Base-by-base conservation (phyloP, 2,797 vertebrate species). In the Schizothorax lantsangensis region DNA sequence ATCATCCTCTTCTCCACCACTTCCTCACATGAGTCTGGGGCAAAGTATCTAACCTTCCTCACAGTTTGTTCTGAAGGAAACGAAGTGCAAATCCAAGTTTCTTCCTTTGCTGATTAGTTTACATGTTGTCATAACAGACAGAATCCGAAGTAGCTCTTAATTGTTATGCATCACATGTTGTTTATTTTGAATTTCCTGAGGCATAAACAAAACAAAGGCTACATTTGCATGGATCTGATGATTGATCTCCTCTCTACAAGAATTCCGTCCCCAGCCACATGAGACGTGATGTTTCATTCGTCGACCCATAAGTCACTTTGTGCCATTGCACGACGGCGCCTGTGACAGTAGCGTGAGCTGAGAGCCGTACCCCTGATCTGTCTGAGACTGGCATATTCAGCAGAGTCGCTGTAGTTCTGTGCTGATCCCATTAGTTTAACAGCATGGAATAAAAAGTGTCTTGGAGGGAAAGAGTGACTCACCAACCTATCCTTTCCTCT, bases 401-500 rank as follows among this genome's bases (percentile, higher is more conserved):
- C 64, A 81, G 86, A 92, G 90, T 87, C 84, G 87, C 88, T 83
- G 87, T 78, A 83, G 84, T 89, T 93, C 88, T 81, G 89, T 88
- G 88, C 89, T 89, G 88, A 93, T 93, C 89, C 90, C 91, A 93
- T 93, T 94, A 89, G 90, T 89, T 90, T 90, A 91, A 89, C 88
- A 90, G 92, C 87, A 91, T 92, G 90, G 90, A 92, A 92, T 88
- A 91, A 93, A 86, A 92, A 82, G 84, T 74, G 81, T 93, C 87
- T 89, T 86, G 54, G 47, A 87, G 84, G 90, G 88, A 89, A 84
- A 89, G 90, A 91, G 87, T 91, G 92, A 91, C 66, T 77, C 89
- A 90, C 86, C 87, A 85, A 71, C 68, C 86, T 90, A 80, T 66
- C 73, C 89, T 54, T 93, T 86, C 90, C 84, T 88, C 79, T 86